A percentile compares a stretch with the other conserved stretches of the same genome.
These are phyloP conservation scores for Aix galericulata DNA, from an alignment of 2,113 vertebrate species.

Conservation along the genomic window DNA sequence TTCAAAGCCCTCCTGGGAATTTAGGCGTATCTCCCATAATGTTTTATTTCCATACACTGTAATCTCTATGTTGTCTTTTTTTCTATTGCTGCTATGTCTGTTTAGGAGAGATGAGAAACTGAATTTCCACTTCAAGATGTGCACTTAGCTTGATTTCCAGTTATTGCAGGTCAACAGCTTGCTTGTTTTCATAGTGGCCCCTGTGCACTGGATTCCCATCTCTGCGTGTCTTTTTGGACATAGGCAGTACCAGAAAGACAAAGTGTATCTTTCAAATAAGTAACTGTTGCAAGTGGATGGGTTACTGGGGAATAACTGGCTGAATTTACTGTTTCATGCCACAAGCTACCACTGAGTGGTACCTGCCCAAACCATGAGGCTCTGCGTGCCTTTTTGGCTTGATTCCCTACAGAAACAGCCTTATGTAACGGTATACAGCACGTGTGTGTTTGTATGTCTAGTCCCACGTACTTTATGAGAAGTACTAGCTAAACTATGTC, in stretches of 20 bases:
- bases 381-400: not conserved
- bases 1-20: not conserved
- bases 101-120: not conserved
- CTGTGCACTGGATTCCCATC: not conserved
- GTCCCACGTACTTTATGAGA: not conserved
- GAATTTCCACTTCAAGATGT: not conserved
- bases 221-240: not conserved
- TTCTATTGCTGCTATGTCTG: not conserved
- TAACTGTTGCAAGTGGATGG: not conserved
- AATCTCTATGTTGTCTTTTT: not conserved
- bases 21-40: not conserved
- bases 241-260: not conserved
- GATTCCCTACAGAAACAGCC: not conserved
- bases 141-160: not conserved
- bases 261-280: not conserved
- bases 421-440: not conserved
- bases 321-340: not conserved
- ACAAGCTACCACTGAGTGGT: not conserved
- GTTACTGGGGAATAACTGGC: not conserved
- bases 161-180: not conserved
- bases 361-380: not conserved
- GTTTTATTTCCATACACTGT: conserved; percentile 1
- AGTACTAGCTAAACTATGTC: not conserved
- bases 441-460: not conserved
- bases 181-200: not conserved